Evolutionary conservation across 92 coral and sea anemone genomes (phyloP).

Genomic region (Siderastrea siderea): DNA sequence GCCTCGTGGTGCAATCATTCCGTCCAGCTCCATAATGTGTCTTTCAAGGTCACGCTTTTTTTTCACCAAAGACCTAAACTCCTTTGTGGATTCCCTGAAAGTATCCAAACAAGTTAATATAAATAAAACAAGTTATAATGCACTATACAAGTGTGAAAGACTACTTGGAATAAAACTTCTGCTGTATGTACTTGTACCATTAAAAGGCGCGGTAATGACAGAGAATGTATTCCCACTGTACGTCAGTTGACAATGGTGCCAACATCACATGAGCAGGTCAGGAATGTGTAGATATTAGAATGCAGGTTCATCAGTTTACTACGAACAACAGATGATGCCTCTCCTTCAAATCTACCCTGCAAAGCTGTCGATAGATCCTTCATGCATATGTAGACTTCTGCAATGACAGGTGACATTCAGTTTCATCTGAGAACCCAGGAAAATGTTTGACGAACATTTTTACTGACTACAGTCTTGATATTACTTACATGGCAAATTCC

Average conservation of each 20-base stretch:
- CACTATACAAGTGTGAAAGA: background rate
- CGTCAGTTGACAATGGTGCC: no score
- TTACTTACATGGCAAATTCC: constrained; percentile 80
- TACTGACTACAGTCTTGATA: background rate
- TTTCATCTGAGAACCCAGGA: no score
- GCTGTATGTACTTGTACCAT: background rate
- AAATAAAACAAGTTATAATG: background rate
- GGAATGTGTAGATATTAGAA: no score
- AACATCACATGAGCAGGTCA: no score
- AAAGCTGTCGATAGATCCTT: no score
- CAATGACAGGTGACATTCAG: no score
- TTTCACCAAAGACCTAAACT: constrained; percentile 81
- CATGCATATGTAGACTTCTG: no score
- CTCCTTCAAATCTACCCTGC: no score
- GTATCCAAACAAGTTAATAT: background rate
- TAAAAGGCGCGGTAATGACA: background rate
- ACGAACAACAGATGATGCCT: no score
- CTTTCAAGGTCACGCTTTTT: constrained; percentile 84
- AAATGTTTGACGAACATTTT: background rate
- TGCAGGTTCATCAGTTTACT: no score
- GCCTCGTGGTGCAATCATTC: constrained; percentile 40
- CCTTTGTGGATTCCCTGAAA: constrained; percentile 83
- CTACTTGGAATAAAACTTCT: background rate
- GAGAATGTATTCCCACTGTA: background rate
- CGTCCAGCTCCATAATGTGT: constrained; percentile 69